Evolutionary conservation across 2,888 invertebrate genomes (phyloP).

Genomic region (Drosophila acutilabella): DNA sequence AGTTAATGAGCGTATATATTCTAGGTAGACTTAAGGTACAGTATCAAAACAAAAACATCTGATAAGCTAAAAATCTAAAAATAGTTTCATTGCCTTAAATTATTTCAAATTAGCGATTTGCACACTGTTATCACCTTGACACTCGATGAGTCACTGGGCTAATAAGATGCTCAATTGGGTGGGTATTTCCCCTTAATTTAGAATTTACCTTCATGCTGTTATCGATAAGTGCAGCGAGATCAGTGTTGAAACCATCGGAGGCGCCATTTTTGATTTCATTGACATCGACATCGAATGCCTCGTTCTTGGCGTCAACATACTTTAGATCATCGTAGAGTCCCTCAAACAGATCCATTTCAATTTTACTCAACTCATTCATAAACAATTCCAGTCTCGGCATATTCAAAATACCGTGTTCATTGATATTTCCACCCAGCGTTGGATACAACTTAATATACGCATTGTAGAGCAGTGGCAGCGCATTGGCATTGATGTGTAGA

Average conservation of each 20-base stretch:
- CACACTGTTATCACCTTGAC: background rate
- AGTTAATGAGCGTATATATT: too few relatives aligned
- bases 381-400: conserved; percentile 94
- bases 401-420: conserved; percentile 94
- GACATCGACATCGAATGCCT: conserved; percentile 82
- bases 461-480: conserved; percentile 93
- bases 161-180: background rate
- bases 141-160: too few relatives aligned
- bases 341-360: conserved; percentile 91
- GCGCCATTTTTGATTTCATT: conserved; percentile 62
- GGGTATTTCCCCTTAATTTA: background rate
- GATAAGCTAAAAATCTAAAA: too few relatives aligned
- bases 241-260: conserved; percentile 61
- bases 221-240: conserved; percentile 80
- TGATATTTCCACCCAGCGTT: conserved; percentile 96
- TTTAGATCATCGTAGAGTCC: conserved; percentile 92
- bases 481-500: conserved; percentile 96
- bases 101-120: too few relatives aligned
- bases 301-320: conserved; percentile 91
- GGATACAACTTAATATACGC: conserved; percentile 95
- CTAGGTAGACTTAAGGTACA: too few relatives aligned
- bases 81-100: too few relatives aligned
- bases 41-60: too few relatives aligned
- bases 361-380: conserved; percentile 90
- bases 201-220: conserved; percentile 76